Percentiles rank a stretch among this genome's conserved stretches.
Conservation (phyloP, 1,140 invertebrate genomes). For the Sweltsa coloradensis region DNA sequence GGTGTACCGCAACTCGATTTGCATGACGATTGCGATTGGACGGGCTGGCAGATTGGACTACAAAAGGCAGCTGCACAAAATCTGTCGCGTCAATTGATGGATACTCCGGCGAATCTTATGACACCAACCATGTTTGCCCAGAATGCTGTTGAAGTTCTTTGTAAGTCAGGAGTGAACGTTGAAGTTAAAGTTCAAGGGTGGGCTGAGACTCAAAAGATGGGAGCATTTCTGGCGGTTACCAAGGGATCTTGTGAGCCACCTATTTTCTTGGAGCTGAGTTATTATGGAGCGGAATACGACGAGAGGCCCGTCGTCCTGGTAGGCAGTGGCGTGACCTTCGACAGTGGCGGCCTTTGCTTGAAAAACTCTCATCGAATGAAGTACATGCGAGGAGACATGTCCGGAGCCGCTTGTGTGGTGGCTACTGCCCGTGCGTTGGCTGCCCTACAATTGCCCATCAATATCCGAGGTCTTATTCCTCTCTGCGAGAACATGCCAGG, state of each 20-base stretch:
- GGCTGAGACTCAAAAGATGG: conserved; percentile 46
- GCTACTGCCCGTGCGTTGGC: conserved; percentile 57
- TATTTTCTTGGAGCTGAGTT: conserved; percentile 44
- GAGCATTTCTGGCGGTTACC: conserved; percentile 44
- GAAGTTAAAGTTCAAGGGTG: conserved; percentile 41
- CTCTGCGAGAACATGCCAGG: conserved; percentile 81
- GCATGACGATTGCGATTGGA: conserved; percentile 27
- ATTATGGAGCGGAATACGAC: conserved; percentile 30
- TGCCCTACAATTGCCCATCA: conserved; percentile 54
- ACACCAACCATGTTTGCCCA: conserved; percentile 46
- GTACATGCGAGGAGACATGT: conserved; percentile 84
- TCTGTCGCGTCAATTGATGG: conserved; percentile 43
- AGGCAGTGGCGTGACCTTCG: conserved; percentile 86
- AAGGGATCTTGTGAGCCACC: conserved; percentile 48
- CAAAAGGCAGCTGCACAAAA: conserved; percentile 47
- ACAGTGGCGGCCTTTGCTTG: conserved; percentile 78
- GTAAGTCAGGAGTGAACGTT: conserved; percentile 34
- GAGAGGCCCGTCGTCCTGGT: conserved; percentile 30
- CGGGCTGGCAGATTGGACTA: conserved; percentile 40
- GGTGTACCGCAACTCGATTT: conserved; percentile 17
- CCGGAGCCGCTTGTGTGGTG: conserved; percentile 69
- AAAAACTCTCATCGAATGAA: conserved; percentile 64
- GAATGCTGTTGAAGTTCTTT: conserved; percentile 32
- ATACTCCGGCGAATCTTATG: conserved; percentile 50
- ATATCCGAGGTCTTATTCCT: conserved; percentile 57